Evolutionary conservation across 2,113 vertebrate species (phyloP).

Genomic region (Heterochromis multidens): DNA sequence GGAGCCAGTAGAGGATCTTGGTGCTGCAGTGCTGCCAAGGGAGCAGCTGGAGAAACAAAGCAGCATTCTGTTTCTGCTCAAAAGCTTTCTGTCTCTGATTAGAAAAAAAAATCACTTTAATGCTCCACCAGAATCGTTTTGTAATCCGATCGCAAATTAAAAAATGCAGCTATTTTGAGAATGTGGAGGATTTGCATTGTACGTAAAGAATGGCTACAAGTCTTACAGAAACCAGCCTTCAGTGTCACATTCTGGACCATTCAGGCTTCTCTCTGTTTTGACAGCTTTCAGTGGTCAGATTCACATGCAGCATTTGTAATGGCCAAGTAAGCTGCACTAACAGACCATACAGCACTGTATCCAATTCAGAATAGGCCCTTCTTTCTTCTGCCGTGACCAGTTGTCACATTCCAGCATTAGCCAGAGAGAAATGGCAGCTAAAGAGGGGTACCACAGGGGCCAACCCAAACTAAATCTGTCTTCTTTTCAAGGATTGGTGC

Average conservation of each 20-base stretch:
- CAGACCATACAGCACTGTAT: conserved; percentile 44
- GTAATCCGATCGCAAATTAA: conserved; percentile 16
- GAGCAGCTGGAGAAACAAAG: conserved; percentile 67
- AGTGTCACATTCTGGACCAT: background rate
- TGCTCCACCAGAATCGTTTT: conserved; percentile 14
- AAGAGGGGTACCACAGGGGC: conserved; percentile 42
- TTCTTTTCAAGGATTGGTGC: conserved; percentile 51
- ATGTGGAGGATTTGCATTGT: background rate
- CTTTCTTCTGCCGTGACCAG: conserved; percentile 66
- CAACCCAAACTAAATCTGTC: conserved; percentile 56
- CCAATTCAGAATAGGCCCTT: conserved; percentile 50
- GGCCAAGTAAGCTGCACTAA: conserved; percentile 42
- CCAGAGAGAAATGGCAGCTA: conserved; percentile 33
- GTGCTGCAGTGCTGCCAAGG: conserved; percentile 23
- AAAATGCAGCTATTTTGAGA: conserved; percentile 31
- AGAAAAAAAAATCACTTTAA: conserved; percentile 5
- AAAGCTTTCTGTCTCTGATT: conserved; percentile 42
- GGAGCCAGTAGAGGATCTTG: conserved; percentile 30
- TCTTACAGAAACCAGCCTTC: background rate
- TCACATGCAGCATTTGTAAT: conserved; percentile 36
- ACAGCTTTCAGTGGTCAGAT: conserved; percentile 30
- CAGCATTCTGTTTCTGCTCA: conserved; percentile 48
- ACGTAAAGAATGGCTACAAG: background rate
- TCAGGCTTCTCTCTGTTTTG: background rate
- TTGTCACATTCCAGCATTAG: conserved; percentile 70